Evolutionary conservation across 2,888 invertebrate genomes (phyloP).

Genomic region (Drosophila prolongata): DNA sequence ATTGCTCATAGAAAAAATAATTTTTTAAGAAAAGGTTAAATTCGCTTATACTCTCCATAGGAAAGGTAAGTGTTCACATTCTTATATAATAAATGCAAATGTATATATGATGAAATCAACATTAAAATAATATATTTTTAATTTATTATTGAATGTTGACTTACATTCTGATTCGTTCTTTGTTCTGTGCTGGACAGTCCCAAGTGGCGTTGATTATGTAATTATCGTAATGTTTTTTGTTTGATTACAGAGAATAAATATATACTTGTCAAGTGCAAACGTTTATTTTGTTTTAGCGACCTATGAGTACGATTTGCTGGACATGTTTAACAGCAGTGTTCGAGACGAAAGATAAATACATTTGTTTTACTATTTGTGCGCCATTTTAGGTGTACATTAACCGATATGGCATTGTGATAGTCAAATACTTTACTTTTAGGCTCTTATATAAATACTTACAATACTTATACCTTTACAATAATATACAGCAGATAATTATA

Average conservation of each 20-base stretch:
- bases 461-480: too few relatives aligned
- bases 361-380: neutral
- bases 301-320: neutral
- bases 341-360: neutral
- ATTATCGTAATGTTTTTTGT: conserved; percentile 20
- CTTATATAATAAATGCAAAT: conserved; percentile 11
- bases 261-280: conserved; percentile 16
- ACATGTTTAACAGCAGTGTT: neutral
- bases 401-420: neutral
- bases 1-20: too few relatives aligned
- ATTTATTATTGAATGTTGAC: conserved; percentile 42
- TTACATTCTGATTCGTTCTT: conserved; percentile 42
- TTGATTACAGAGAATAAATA: conserved; percentile 16
- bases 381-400: neutral
- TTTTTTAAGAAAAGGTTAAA: neutral
- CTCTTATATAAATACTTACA: too few relatives aligned
- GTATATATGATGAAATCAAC: conserved; percentile 27
- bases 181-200: conserved; percentile 16
- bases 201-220: conserved; percentile 35
- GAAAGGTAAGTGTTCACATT: neutral
- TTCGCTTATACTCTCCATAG: neutral
- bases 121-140: conserved; percentile 22
- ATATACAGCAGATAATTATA: too few relatives aligned
- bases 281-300: conserved; percentile 6
- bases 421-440: too few relatives aligned